A percentile compares a stretch with the other conserved stretches of the same genome.
phyloP scores from a whole-genome alignment of 2,888 invertebrate genomes.

The Pediacus dermestoides region DNA sequence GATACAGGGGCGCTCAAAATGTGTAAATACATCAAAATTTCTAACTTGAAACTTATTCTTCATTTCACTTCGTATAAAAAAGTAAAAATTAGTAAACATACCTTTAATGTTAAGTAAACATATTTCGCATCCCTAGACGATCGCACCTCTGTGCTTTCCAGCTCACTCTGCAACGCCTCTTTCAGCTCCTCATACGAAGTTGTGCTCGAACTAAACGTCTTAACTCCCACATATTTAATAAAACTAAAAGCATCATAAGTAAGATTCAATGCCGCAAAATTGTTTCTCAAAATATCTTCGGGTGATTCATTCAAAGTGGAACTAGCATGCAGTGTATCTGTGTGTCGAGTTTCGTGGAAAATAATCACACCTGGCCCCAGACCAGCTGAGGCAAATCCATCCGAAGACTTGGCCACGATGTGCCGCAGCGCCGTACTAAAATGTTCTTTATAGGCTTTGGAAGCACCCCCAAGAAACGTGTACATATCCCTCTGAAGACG shows the following conservation, averaged over 20 bases:
- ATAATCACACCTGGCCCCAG: constrained; percentile 70
- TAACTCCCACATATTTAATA: constrained; percentile 64
- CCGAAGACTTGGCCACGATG: constrained; percentile 30
- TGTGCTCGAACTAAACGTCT: constrained; percentile 48
- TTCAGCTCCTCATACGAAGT: constrained; percentile 63
- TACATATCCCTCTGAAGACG: constrained; percentile 73
- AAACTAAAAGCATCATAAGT: constrained; percentile 71
- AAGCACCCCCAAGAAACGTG: constrained; percentile 72
- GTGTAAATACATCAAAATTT: no score
- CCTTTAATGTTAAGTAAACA: constrained; percentile 66
- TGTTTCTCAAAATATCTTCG: constrained; percentile 59
- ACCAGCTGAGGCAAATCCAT: constrained; percentile 26
- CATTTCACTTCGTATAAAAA: constrained; percentile 1
- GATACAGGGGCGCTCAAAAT: no score
- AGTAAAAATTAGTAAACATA: constrained; percentile 30
- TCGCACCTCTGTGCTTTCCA: constrained; percentile 67
- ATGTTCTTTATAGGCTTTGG: constrained; percentile 68
- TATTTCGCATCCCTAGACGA: constrained; percentile 65
- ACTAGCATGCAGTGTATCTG: constrained; percentile 61
- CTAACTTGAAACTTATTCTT: no score
- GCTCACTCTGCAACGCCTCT: constrained; percentile 57
- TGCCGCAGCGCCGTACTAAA: constrained; percentile 60
- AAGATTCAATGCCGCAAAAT: constrained; percentile 60
- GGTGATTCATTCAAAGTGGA: constrained; percentile 56
- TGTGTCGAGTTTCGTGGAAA: constrained; percentile 76